Evolutionary conservation across 2,797 vertebrate genomes (phyloP).

Genomic region (Acanthurus lineatus): DNA sequence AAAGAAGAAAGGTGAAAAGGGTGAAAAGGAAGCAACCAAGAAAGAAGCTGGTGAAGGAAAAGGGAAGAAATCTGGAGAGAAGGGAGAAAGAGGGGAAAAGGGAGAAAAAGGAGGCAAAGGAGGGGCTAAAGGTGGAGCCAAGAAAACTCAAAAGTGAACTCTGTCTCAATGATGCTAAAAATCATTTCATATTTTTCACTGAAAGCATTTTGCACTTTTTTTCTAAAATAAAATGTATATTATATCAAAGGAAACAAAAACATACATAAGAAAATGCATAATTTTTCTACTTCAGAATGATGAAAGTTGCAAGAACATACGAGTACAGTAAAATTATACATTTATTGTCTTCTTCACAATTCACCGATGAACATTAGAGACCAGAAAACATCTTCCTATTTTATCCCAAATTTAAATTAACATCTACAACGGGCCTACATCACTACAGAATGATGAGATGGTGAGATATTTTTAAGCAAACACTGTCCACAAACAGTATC

Average conservation of each 20-base stretch:
- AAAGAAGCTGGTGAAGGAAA: conserved; percentile 71
- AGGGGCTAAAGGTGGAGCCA: conserved; percentile 79
- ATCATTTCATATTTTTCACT: conserved; percentile 46
- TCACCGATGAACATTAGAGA: conserved; percentile 74
- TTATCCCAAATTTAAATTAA: conserved; percentile 70
- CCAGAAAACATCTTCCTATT: conserved; percentile 65
- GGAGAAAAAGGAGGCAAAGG: conserved; percentile 70
- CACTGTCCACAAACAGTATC: conserved; percentile 37
- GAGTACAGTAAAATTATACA: conserved; percentile 65
- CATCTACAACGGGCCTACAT: conserved; percentile 69
- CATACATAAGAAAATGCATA: conserved; percentile 5
- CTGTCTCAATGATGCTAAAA: conserved; percentile 37
- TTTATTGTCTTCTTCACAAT: conserved; percentile 84
- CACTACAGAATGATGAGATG: conserved; percentile 50
- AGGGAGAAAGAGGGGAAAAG: conserved; percentile 65
- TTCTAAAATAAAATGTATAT: conserved; percentile 67
- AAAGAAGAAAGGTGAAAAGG: conserved; percentile 76
- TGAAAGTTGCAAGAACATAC: neutral
- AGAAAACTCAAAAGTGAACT: conserved; percentile 83
- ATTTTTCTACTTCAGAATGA: conserved; percentile 10
- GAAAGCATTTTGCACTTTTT: conserved; percentile 33
- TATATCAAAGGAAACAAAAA: conserved; percentile 61
- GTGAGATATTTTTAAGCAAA: conserved; percentile 42
- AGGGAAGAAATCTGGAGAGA: conserved; percentile 67
- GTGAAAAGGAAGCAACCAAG: conserved; percentile 59